Base-by-base conservation (phyloP, 2,797 vertebrate species). In the Amazona ochrocephala region DNA sequence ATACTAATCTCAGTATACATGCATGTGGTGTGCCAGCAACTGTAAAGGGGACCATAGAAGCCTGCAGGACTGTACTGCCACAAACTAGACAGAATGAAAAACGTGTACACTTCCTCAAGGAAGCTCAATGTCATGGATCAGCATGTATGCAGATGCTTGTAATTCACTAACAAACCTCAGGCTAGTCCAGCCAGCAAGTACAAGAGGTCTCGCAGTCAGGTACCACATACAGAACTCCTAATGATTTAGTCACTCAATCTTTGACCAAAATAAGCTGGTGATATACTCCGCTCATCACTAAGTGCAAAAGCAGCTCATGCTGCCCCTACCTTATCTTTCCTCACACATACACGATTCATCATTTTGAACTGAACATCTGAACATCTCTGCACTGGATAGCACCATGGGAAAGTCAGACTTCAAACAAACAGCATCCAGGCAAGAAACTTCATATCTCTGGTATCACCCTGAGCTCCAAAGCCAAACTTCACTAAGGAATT, bases 91-190 rank as follows among this genome's bases (percentile, higher is more conserved):
- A 65, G 20, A 82, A 70, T 4, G 21, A 34, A 66, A 87, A 68
- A 50, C 1, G 1, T 1, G 5, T 5, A 29, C 5, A 21, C 3
- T 18, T 54, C 56, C 30, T 39, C 22, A 1, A 54, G 3, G 5
- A 74, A 50, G 24, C 67, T 66, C 37, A 45, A 7, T 9, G 11
- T 30, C 21, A 30, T 11, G 7, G 17, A 83, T 21, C 17, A 30
- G 4, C 23, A 32, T 60, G 8, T 19, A 89, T 11, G 17, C 4
- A 74, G 24, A 53, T n/a, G 6, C 10, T 37, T 41, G 4, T 37
- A 65, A 88, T n/a, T 77, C 61, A 73, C 9, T 11, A 80, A 23
- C 18, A 87, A 84, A 86, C 27, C 47, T 64, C 42, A 77, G 37
- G 34, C 26, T 71, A 51, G 18, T 39, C 34, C 45, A 80, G 15